Percentiles rank a stretch among this genome's conserved stretches.
Evolutionary conservation across 2,797 vertebrate genomes (phyloP).

Genomic region (Lacerta agilis): DNA sequence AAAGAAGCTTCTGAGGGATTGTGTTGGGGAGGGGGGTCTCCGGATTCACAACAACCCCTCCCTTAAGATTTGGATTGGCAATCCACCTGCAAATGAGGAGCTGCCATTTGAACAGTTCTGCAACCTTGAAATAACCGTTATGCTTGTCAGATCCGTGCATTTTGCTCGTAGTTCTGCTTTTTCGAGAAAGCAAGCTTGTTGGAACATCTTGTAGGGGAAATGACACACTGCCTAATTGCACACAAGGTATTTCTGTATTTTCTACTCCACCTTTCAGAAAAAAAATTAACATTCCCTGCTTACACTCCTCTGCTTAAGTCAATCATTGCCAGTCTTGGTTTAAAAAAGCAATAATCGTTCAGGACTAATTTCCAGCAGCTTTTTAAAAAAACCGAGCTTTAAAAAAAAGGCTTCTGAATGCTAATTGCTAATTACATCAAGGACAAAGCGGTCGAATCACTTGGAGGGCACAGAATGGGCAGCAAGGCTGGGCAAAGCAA

Average conservation of each 20-base stretch:
- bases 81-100: neutral
- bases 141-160: neutral
- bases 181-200: neutral
- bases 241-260: neutral
- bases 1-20: neutral
- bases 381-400: neutral
- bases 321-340: slow-evolving; percentile 35
- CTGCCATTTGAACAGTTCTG: neutral
- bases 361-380: neutral
- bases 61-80: neutral
- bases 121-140: neutral
- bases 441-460: slow-evolving; percentile 9
- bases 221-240: neutral
- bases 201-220: neutral
- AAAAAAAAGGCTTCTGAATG: neutral
- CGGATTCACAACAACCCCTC: too few relatives aligned
- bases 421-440: neutral
- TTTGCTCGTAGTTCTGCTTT: neutral
- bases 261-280: neutral
- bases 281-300: neutral
- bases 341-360: slow-evolving; percentile 4
- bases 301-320: neutral
- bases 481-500: neutral
- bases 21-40: too few relatives aligned
- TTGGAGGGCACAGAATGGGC: neutral